phyloP scores from a whole-genome alignment of 2,888 invertebrate species.

The Saturnia pavonia region DNA sequence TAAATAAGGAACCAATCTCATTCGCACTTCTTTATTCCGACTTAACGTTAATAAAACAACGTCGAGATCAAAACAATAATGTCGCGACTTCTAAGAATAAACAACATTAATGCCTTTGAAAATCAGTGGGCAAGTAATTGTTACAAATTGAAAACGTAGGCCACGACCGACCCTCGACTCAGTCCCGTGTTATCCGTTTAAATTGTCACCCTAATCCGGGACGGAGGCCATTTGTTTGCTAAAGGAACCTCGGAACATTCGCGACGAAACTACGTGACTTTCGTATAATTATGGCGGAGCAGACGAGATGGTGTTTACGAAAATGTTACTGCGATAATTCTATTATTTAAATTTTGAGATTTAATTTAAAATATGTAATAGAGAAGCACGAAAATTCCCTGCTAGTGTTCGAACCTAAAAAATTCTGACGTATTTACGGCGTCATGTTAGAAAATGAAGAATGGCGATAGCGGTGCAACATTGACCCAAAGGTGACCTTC shows the following conservation, averaged over 20 bases:
- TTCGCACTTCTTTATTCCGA: neutral
- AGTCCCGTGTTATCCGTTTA: slow-evolving; percentile 59
- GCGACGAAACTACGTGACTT: slow-evolving; percentile 61
- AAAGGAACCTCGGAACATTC: slow-evolving; percentile 61
- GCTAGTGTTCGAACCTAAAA: too few relatives aligned
- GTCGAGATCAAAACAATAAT: slow-evolving; percentile 2
- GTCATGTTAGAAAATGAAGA: too few relatives aligned
- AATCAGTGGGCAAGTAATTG: slow-evolving; percentile 60
- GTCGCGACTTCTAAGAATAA: neutral
- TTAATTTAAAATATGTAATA: too few relatives aligned
- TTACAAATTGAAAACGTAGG: slow-evolving; percentile 61
- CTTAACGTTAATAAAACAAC: neutral
- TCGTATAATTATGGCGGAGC: slow-evolving; percentile 35
- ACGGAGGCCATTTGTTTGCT: slow-evolving; percentile 67
- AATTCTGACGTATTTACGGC: too few relatives aligned
- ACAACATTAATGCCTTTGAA: slow-evolving; percentile 21
- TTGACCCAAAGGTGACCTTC: too few relatives aligned
- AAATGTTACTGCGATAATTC: neutral
- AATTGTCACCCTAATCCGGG: slow-evolving; percentile 67
- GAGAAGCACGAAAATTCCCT: too few relatives aligned
- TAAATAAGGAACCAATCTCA: too few relatives aligned
- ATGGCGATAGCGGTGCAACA: too few relatives aligned
- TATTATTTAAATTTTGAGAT: neutral
- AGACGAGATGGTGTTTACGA: slow-evolving; percentile 15
- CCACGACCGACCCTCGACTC: slow-evolving; percentile 55